Evolutionary conservation across 1,140 invertebrate species (phyloP), one percentile per base, ranked within the genome.

Genomic region (Prorops nasuta): DNA sequence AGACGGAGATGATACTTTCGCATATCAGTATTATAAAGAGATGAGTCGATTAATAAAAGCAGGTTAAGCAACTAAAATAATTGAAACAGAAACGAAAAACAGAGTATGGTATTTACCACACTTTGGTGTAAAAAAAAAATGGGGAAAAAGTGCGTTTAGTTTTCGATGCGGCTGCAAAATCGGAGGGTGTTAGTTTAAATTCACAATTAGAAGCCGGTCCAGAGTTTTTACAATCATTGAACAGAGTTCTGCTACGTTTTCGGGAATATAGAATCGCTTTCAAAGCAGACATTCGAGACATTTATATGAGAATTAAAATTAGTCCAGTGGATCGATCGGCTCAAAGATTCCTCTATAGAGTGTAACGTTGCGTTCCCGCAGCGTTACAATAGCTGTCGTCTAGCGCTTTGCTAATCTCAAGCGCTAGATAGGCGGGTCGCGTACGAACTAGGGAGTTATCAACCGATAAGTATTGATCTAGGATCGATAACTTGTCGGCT

Each of bases 21-120:
- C 24, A 3, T 9, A 24, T 15, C 18, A 31, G 8, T 59, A 58
- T 42, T 44, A 16, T 18, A 16, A 9, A 7, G 41, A 57, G 22
- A 58, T 64, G 15, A 8, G 51, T 2, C 24, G 49, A 15, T 55
- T 61, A 8, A 40, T 58, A 14, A 3, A 41, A n/a, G 18, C 35
- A 8, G 55, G 51, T 18, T 66, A 62, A 31, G 58, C 58, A 7
- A 12, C 3, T 15, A 41, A 49, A 37, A 21, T 62, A 9, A 15
- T 6, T 1, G 15, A 17, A 16, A 7, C 19, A 12, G 34, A 4
- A n/a, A 14, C 7, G 15, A 4, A 14, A 7, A n/a, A 18, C 21
- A 37, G 32, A 7, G n/a, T 8, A 3, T 71, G 68, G 66, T 69
- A 66, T 44, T 45, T 69, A 16, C 62, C 66, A 6, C 66, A 69